Evolutionary conservation across 2,797 vertebrate species (phyloP).

Genomic region (Gobionotothen gibberifrons): DNA sequence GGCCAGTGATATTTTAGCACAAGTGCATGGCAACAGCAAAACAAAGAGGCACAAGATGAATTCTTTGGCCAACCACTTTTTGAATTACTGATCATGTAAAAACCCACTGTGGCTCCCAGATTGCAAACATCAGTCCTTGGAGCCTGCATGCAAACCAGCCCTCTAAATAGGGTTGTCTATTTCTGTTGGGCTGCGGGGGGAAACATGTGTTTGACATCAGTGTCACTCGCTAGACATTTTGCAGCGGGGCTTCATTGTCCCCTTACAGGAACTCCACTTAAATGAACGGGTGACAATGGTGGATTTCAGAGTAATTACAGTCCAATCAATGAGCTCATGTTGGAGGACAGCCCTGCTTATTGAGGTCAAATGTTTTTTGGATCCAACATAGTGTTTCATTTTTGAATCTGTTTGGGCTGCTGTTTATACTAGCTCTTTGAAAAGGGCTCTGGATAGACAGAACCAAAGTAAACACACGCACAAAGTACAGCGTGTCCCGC

Average conservation of each 20-base stretch:
- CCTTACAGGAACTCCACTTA: slow-evolving; percentile 49
- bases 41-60: slow-evolving; percentile 84
- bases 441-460: slow-evolving; percentile 59
- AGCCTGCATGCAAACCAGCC: slow-evolving; percentile 85
- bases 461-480: slow-evolving; percentile 65
- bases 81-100: slow-evolving; percentile 91
- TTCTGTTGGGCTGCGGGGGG: slow-evolving; percentile 84
- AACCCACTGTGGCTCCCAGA: slow-evolving; percentile 86
- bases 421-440: slow-evolving; percentile 66
- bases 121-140: slow-evolving; percentile 88
- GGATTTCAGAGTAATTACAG: slow-evolving; percentile 66
- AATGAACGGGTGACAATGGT: slow-evolving; percentile 61
- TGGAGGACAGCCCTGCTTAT: slow-evolving; percentile 48
- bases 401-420: slow-evolving; percentile 46
- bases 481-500: slow-evolving; percentile 59
- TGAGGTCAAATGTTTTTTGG: slow-evolving; percentile 62
- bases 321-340: slow-evolving; percentile 68
- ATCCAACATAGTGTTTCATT: slow-evolving; percentile 53
- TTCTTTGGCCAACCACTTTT: slow-evolving; percentile 87
- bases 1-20: slow-evolving; percentile 84
- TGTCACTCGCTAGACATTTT: slow-evolving; percentile 68
- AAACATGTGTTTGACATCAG: slow-evolving; percentile 89
- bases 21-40: slow-evolving; percentile 89
- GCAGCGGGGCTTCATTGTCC: slow-evolving; percentile 73
- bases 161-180: slow-evolving; percentile 87